phyloP scores from a whole-genome alignment of 2,113 vertebrate genomes.

The Neolamprologus fasciatus region DNA sequence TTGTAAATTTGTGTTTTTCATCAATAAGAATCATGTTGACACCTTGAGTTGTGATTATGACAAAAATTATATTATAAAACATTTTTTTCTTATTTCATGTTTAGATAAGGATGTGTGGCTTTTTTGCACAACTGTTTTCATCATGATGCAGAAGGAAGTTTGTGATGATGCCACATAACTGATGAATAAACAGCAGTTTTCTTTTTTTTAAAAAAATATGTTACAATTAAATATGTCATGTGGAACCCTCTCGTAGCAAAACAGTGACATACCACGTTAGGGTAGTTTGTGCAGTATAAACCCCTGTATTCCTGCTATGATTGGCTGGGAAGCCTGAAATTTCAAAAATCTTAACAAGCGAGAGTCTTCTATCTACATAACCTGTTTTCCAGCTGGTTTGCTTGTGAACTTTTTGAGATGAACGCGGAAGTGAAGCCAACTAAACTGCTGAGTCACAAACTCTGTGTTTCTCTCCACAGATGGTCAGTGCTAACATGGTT shows the following conservation, averaged over 20 bases:
- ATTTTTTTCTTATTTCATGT: background rate
- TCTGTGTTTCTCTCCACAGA: background rate
- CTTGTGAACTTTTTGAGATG: background rate
- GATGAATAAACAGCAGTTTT: background rate
- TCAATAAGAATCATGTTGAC: background rate
- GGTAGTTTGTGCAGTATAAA: background rate
- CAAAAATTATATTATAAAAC: background rate
- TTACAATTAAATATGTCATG: background rate
- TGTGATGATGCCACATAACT: background rate
- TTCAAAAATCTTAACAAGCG: background rate
- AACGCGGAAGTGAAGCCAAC: background rate
- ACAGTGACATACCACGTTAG: background rate
- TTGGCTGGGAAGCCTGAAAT: background rate
- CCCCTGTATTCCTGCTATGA: background rate
- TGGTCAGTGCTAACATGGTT: background rate
- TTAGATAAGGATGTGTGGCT: background rate
- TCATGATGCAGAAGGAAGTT: background rate
- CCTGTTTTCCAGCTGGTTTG: background rate
- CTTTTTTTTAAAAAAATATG: accelerated
- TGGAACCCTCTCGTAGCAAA: background rate
- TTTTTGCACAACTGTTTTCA: background rate
- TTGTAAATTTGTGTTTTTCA: background rate
- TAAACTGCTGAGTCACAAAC: background rate
- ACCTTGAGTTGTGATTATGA: background rate
- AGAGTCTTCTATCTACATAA: background rate